Percentiles rank a stretch among this genome's conserved stretches.
These are phyloP conservation scores for Alfaro cultratus DNA, from an alignment of 2,797 vertebrate genomes.

Conservation along the genomic window DNA sequence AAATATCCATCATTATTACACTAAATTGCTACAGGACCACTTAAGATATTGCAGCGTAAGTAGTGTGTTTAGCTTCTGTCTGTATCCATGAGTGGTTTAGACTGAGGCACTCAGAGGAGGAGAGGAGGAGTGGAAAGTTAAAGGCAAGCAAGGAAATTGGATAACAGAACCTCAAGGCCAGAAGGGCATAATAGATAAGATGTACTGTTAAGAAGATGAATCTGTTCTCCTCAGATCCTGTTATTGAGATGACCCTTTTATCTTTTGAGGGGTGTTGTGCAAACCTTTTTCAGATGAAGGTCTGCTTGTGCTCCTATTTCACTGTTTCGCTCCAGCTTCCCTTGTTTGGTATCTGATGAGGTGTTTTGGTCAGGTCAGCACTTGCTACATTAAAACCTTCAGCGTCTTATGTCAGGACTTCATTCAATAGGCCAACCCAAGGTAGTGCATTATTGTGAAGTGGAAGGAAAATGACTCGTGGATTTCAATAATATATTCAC, in stretches of 20 bases:
- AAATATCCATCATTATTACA: conserved; percentile 4
- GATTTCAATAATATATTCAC: not conserved
- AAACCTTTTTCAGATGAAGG: conserved; percentile 16
- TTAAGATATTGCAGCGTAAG: conserved; percentile 39
- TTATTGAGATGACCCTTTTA: conserved; percentile 22
- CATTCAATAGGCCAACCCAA: not conserved
- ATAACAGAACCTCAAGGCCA: conserved; percentile 3
- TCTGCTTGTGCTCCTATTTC: not conserved
- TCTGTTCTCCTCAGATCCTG: conserved; percentile 9
- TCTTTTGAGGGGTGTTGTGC: conserved; percentile 26
- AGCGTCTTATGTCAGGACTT: not conserved
- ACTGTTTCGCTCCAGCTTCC: not conserved
- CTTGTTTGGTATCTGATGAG: not conserved
- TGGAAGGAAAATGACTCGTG: not conserved
- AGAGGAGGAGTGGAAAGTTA: not conserved
- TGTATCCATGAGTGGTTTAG: not conserved
- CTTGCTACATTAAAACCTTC: not conserved
- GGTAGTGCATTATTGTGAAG: not conserved
- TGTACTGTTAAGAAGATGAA: not conserved
- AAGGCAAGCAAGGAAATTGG: not conserved
- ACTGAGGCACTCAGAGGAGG: conserved; percentile 1
- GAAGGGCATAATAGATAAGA: conserved; percentile 12
- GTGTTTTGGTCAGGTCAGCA: not conserved
- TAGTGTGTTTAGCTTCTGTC: not conserved
- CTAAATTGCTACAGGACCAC: conserved; percentile 13